Percentiles rank a stretch among this genome's conserved stretches.
Conservation (phyloP, 1,140 invertebrate species). For the Cephus cinctus region DNA sequence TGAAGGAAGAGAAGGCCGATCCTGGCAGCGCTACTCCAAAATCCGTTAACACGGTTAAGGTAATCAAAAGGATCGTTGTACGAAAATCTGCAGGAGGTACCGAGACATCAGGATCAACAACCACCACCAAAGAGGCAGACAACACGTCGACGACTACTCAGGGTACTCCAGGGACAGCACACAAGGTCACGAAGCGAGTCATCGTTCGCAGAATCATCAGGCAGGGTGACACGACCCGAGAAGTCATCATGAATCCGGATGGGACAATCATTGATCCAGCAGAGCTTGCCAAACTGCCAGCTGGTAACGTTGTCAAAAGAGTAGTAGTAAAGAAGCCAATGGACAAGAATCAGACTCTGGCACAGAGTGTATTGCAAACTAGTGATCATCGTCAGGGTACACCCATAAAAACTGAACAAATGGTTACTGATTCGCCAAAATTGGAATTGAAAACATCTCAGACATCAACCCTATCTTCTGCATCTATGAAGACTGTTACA, state of each 20-base stretch:
- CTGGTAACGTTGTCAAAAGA: conserved; percentile 53
- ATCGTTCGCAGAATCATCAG: conserved; percentile 53
- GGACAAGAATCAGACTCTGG: conserved; percentile 38
- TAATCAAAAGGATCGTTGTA: conserved; percentile 50
- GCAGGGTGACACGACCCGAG: conserved; percentile 48
- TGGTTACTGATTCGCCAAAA: conserved; percentile 26
- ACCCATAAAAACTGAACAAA: background rate
- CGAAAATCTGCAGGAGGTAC: conserved; percentile 34
- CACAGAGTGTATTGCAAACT: conserved; percentile 36
- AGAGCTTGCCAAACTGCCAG: conserved; percentile 49
- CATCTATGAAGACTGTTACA: conserved; percentile 18
- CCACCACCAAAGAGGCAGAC: conserved; percentile 20
- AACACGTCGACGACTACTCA: background rate
- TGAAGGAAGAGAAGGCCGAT: conserved; percentile 42
- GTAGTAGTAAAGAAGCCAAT: conserved; percentile 49
- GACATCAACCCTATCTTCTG: conserved; percentile 4
- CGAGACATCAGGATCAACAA: conserved; percentile 11
- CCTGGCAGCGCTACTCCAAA: conserved; percentile 16
- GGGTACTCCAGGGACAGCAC: conserved; percentile 15
- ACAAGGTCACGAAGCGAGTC: conserved; percentile 45
- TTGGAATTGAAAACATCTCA: conserved; percentile 48
- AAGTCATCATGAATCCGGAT: conserved; percentile 53
- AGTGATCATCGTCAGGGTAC: conserved; percentile 18
- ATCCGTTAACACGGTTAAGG: conserved; percentile 45
- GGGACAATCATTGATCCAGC: conserved; percentile 50